Conservation (phyloP, 2,113 vertebrate species). For the Ovis canadensis region DNA sequence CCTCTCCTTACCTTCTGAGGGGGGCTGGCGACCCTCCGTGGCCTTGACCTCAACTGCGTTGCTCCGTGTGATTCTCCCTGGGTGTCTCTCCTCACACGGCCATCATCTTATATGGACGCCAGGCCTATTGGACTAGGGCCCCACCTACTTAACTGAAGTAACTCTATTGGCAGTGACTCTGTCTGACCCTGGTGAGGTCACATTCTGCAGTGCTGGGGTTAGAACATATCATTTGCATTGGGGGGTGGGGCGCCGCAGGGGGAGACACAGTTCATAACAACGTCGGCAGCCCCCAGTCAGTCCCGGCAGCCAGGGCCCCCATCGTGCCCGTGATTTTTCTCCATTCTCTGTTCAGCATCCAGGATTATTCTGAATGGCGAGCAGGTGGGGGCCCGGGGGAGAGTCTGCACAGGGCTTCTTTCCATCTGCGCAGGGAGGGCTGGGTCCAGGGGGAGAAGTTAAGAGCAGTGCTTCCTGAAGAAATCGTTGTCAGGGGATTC, state of each 20-base stretch:
- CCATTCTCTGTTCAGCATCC: background rate
- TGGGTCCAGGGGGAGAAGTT: background rate
- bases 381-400: background rate
- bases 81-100: accelerated
- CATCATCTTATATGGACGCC: background rate
- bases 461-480: background rate
- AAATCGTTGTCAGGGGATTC: background rate
- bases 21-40: too few relatives aligned
- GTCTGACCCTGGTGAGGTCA: background rate
- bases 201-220: background rate
- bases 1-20: background rate
- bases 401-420: background rate
- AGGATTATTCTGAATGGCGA: background rate
- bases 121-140: background rate
- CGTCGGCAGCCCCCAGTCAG: background rate
- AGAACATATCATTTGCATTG: background rate
- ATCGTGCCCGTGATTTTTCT: background rate
- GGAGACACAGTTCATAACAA: background rate
- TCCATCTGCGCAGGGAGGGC: background rate
- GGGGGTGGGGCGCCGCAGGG: too few relatives aligned
- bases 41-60: background rate
- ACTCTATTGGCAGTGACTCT: background rate
- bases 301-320: background rate
- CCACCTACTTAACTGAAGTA: background rate
- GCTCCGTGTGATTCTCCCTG: background rate